Percentiles rank a stretch among this genome's conserved stretches.
Evolutionary conservation across 2,888 invertebrate genomes (phyloP).

Genomic region (Cephonodes hylas): DNA sequence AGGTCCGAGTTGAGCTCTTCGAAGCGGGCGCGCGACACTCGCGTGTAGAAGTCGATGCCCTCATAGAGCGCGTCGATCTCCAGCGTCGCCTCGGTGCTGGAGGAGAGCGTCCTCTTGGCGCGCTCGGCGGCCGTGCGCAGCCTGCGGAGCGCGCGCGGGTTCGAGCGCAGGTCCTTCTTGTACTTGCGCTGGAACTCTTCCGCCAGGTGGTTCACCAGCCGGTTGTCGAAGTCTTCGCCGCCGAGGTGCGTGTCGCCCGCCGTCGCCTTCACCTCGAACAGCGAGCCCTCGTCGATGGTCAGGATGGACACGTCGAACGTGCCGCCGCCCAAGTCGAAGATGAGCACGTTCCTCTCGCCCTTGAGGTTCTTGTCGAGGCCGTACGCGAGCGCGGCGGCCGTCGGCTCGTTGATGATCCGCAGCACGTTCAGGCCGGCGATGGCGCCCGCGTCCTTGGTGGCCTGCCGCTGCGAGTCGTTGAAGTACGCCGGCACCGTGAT

Average conservation of each 20-base stretch:
- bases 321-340: constrained; percentile 90
- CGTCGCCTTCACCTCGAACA: constrained; percentile 90
- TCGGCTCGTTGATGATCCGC: constrained; percentile 94
- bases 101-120: constrained; percentile 88
- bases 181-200: constrained; percentile 87
- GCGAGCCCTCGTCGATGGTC: constrained; percentile 92
- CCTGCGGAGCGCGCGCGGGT: constrained; percentile 85
- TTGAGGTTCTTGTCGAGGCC: constrained; percentile 88
- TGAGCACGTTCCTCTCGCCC: constrained; percentile 87
- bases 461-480: constrained; percentile 88
- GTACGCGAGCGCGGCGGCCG: constrained; percentile 92
- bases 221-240: constrained; percentile 87
- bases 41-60: constrained; percentile 85
- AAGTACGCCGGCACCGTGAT: constrained; percentile 91
- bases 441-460: constrained; percentile 93
- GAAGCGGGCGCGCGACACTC: constrained; percentile 87
- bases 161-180: constrained; percentile 84
- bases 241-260: constrained; percentile 91
- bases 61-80: constrained; percentile 89
- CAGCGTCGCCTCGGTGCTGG: constrained; percentile 87
- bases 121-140: constrained; percentile 88
- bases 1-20: constrained; percentile 88
- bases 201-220: constrained; percentile 84
- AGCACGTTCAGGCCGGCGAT: constrained; percentile 93
- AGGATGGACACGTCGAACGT: constrained; percentile 96